These are phyloP conservation scores for Fragum fragum DNA, from an alignment of 2,888 invertebrate species.

Conservation along the genomic window DNA sequence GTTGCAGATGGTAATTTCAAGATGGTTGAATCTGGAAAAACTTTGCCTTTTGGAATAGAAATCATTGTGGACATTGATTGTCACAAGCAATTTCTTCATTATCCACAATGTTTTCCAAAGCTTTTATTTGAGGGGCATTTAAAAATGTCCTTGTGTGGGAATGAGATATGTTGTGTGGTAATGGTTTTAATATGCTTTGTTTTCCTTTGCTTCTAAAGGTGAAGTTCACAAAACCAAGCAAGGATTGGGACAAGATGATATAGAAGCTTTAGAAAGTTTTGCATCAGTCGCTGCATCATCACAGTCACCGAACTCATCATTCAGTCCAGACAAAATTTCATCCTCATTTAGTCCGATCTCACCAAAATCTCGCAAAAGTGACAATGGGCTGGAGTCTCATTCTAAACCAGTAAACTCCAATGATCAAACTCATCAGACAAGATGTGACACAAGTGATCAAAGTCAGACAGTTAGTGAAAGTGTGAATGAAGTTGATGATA, in stretches of 20 bases:
- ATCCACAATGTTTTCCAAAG: no score
- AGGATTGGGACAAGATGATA: constrained; percentile 53
- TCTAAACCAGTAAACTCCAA: not conserved
- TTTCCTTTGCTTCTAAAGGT: constrained; percentile 29
- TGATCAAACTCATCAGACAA: not conserved
- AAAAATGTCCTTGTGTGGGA: no score
- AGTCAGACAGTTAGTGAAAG: not conserved
- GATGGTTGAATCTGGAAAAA: no score
- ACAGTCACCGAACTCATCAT: constrained; percentile 21
- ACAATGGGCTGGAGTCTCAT: not conserved
- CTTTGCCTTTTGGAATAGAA: no score
- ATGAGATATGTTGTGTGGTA: no score
- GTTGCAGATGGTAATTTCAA: no score
- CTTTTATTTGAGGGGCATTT: no score
- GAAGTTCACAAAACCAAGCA: constrained; percentile 52
- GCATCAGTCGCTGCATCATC: constrained; percentile 66
- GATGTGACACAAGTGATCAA: not conserved
- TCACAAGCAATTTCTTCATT: no score
- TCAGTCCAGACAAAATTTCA: constrained; percentile 21
- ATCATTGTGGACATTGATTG: no score
- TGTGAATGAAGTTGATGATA: not conserved
- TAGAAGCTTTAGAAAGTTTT: constrained; percentile 53
- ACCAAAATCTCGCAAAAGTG: not conserved
- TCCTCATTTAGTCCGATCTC: constrained; percentile 16
- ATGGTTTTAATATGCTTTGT: no score